Evolutionary conservation across 1,140 invertebrate species (phyloP).

Genomic region (Telenomus remus): DNA sequence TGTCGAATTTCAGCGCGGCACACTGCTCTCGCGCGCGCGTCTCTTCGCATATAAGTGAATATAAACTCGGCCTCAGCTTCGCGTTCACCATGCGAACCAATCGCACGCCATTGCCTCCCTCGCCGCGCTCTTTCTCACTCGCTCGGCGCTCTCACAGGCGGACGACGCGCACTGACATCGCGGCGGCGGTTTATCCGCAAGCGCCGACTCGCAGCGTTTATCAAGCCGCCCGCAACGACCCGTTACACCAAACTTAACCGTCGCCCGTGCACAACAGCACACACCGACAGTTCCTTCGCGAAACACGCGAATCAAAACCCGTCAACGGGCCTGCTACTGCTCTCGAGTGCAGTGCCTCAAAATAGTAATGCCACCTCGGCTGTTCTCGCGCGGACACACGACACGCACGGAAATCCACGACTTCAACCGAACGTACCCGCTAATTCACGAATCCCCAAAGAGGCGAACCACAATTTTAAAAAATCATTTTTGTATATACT

Average conservation of each 20-base stretch:
- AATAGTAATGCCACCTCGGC: slow-evolving; percentile 45
- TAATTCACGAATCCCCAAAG: background rate
- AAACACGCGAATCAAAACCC: slow-evolving; percentile 48
- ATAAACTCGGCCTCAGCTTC: background rate
- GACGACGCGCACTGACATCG: slow-evolving; percentile 43
- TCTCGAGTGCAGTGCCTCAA: slow-evolving; percentile 44
- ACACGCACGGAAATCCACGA: slow-evolving; percentile 25
- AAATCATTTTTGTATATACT: no score
- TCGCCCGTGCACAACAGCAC: slow-evolving; percentile 23
- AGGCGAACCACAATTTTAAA: no score
- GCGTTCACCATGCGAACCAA: slow-evolving; percentile 43
- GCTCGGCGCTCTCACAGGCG: slow-evolving; percentile 24
- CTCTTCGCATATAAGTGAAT: no score
- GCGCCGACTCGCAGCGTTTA: background rate
- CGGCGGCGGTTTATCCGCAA: slow-evolving; percentile 12
- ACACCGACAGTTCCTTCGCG: slow-evolving; percentile 14
- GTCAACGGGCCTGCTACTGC: slow-evolving; percentile 48
- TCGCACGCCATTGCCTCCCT: slow-evolving; percentile 40
- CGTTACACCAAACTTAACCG: slow-evolving; percentile 11
- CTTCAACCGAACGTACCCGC: background rate
- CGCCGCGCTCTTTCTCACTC: slow-evolving; percentile 10
- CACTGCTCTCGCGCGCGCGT: slow-evolving; percentile 8
- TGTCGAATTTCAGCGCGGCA: slow-evolving; percentile 12
- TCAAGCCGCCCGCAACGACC: slow-evolving; percentile 11
- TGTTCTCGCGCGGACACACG: slow-evolving; percentile 34